phyloP scores from a whole-genome alignment of 2,888 invertebrate genomes.

The Metallyticus violacea region DNA sequence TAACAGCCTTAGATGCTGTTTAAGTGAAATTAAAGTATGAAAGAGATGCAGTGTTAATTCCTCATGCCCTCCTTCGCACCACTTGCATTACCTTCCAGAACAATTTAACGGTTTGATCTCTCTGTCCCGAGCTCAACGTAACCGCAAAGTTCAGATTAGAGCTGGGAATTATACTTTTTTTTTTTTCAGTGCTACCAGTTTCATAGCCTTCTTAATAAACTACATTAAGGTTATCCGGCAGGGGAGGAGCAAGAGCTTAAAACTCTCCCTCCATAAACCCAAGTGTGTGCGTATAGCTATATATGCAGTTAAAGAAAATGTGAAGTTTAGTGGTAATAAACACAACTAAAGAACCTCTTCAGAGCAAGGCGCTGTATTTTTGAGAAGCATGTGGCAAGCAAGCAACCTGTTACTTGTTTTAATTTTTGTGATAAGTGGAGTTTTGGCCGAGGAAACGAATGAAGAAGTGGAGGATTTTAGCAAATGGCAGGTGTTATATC shows the following conservation, averaged over 20 bases:
- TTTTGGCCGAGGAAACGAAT: not conserved
- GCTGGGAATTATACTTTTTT: not conserved
- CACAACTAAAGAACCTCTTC: no score
- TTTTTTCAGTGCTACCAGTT: not conserved
- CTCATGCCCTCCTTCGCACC: not conserved
- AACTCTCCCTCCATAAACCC: not conserved
- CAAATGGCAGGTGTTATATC: conserved; percentile 8
- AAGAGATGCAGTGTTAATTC: not conserved
- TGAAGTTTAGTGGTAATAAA: not conserved
- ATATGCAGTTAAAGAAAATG: not conserved
- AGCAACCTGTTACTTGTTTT: not conserved
- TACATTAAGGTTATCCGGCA: no score
- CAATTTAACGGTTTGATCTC: not conserved
- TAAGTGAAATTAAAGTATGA: not conserved
- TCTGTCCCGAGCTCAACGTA: not conserved
- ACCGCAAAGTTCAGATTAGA: not conserved
- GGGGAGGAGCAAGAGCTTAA: not conserved
- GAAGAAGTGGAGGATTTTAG: conserved; percentile 19
- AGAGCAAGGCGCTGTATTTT: not conserved
- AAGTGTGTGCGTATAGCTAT: not conserved
- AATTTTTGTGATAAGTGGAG: not conserved
- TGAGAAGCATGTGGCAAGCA: not conserved
- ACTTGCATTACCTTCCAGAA: not conserved
- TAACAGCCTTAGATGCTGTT: not conserved
- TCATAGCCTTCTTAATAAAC: not conserved